These are phyloP conservation scores for Thymallus thymallus DNA, from an alignment of 2,113 vertebrate genomes.

Conservation along the genomic window DNA sequence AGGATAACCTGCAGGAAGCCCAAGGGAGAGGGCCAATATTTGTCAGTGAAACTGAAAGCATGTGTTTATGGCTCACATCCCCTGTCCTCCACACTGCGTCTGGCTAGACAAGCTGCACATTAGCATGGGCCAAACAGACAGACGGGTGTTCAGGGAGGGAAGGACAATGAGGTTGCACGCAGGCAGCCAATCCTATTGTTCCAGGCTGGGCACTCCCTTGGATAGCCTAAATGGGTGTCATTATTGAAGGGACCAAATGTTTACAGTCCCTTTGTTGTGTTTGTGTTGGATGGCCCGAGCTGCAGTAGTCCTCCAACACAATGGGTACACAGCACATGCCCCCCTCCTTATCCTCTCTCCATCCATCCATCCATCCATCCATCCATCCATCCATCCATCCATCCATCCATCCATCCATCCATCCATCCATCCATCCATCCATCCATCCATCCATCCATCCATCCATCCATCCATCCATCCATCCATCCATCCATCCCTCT, in stretches of 20 bases:
- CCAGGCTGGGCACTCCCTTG: constrained; percentile 46
- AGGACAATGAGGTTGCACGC: constrained; percentile 59
- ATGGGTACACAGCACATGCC: constrained; percentile 31
- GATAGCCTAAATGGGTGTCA: constrained; percentile 55
- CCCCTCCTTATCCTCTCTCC: too few relatives aligned
- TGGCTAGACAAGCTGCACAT: constrained; percentile 35
- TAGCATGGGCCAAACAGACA: constrained; percentile 51
- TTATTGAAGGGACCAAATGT: constrained; percentile 59
- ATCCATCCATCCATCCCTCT: too few relatives aligned
- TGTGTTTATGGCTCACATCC: neutral
- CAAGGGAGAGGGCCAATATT: constrained; percentile 15
- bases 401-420: too few relatives aligned
- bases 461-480: too few relatives aligned
- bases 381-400: too few relatives aligned
- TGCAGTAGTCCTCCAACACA: constrained; percentile 46
- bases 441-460: too few relatives aligned
- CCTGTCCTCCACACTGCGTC: constrained; percentile 23
- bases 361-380: too few relatives aligned
- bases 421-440: too few relatives aligned
- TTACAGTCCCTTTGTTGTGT: constrained; percentile 67
- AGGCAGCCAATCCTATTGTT: constrained; percentile 64
- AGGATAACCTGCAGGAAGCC: constrained; percentile 17
- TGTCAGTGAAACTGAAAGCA: constrained; percentile 59
- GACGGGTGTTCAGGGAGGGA: constrained; percentile 34
- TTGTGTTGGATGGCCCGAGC: constrained; percentile 60